Conservation (phyloP, 2,888 invertebrate genomes). For the Ochlodes sylvanus region DNA sequence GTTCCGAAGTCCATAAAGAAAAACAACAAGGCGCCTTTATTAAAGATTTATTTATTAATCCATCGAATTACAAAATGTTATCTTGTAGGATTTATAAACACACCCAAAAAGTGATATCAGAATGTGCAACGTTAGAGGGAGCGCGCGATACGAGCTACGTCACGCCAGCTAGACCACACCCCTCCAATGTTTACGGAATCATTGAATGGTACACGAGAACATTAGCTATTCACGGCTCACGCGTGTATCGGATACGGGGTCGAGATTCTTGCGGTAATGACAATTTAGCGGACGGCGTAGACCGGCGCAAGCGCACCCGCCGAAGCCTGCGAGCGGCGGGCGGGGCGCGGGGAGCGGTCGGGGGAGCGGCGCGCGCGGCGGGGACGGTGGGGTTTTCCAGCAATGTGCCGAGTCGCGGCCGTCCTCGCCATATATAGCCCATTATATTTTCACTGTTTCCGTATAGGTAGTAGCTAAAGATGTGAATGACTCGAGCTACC, state of each 20-base stretch:
- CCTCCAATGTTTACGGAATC: conserved; percentile 11
- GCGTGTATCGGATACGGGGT: conserved; percentile 6
- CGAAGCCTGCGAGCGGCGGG: conserved; percentile 6
- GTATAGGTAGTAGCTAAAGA: conserved; percentile 42
- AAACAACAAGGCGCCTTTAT: background rate
- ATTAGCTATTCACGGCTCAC: conserved; percentile 1
- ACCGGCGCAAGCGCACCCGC: conserved; percentile 41
- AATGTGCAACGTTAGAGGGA: background rate
- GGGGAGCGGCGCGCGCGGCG: conserved; percentile 46
- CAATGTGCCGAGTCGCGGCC: conserved; percentile 60
- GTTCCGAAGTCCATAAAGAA: conserved; percentile 6
- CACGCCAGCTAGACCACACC: background rate
- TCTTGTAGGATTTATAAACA: no score
- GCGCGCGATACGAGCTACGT: background rate
- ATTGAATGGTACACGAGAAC: conserved; percentile 9
- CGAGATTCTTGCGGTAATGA: conserved; percentile 28
- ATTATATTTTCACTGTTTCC: conserved; percentile 66
- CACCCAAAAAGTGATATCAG: background rate
- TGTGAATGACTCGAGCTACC: conserved; percentile 9
- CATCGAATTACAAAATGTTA: no score
- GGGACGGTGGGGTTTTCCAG: conserved; percentile 78
- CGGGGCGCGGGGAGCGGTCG: conserved; percentile 35
- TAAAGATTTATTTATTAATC: no score
- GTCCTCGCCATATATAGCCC: conserved; percentile 70
- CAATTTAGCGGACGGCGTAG: conserved; percentile 32